Base-by-base conservation (phyloP, 2,888 invertebrate genomes). In the Aporophyla lueneburgensis region DNA sequence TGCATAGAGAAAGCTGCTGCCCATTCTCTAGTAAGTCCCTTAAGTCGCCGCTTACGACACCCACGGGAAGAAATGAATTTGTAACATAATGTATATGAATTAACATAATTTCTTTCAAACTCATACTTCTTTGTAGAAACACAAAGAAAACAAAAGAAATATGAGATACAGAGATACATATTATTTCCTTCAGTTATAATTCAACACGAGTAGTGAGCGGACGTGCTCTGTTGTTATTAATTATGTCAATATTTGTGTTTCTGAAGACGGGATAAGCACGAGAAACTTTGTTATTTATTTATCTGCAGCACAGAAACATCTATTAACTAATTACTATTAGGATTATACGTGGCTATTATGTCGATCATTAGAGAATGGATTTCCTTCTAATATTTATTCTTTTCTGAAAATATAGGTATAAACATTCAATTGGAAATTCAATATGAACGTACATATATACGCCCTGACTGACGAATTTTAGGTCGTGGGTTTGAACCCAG, bases 231-330 rank as follows among this genome's bases (percentile, higher is more conserved):
- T 92, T 92, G 89, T 91, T 94, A 94, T 94, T 95, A 94, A 94
- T 95, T 93, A 93, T 92, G 93, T 93, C 93, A 94, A 94, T 94
- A 93, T 94, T 94, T 93, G 93, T 92, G 92, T 91, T 92, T 87
- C 92, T 88, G 90, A 92, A 93, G 92, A 93, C 90, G 91, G 86
- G 93, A 92, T 93, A 93, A 93, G 91, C 87, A 90, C 85, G 88
- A 88, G 88, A 90, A 94, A 94, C 90, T 93, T 93, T 86, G 87
- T 91, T 92, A 92, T 92, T 91, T 91, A 93, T 91, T 92, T 93
- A 92, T 92, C 88, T 91, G 86, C 85, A 91, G 88, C 87, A 82
- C 90, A 89, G 84, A 90, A 91, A 88, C 85, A 88, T 86, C 89
- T 88, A 89, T 90, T 92, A 92, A 91, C 91, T 92, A 90, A 93